These are phyloP conservation scores for Pipistrellus kuhlii DNA, from an alignment of 2,797 vertebrate genomes.

Conservation along the genomic window DNA sequence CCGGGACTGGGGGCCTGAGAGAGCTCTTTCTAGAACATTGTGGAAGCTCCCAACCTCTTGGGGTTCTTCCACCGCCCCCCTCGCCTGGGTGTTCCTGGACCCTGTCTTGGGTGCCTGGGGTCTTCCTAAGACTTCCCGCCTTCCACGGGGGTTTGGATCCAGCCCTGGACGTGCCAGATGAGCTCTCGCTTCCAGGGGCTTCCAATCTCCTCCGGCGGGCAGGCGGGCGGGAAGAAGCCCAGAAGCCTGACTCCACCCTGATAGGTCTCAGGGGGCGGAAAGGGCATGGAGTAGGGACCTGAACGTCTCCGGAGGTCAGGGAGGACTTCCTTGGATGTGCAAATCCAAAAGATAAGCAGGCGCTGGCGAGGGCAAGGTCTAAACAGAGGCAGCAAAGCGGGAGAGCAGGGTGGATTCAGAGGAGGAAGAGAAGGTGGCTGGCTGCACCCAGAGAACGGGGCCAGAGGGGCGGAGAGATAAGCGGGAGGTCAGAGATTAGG, in stretches of 20 bases:
- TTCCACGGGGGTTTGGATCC: no score
- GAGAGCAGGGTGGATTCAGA: not conserved
- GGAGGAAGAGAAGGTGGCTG: not conserved
- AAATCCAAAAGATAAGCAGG: not conserved
- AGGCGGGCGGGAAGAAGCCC: no score
- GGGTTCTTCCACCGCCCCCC: not conserved
- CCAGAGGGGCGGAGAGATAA: not conserved
- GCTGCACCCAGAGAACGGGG: not conserved
- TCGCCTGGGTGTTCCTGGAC: not conserved
- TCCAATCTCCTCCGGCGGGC: not conserved
- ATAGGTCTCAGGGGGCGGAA: rapidly evolving
- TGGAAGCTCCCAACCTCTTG: not conserved
- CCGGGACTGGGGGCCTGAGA: not conserved
- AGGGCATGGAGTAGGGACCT: rapidly evolving
- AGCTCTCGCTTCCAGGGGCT: not conserved
- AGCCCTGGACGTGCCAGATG: not conserved
- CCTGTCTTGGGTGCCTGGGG: no score
- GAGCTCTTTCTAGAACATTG: not conserved
- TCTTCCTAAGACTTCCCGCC: not conserved
- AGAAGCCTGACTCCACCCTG: not conserved
- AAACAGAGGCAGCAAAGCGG: not conserved
- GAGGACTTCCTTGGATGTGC: not conserved
- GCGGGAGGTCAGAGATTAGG: not conserved
- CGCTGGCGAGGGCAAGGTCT: no score
- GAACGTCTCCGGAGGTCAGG: not conserved